Evolutionary conservation across 2,888 invertebrate species (phyloP), one percentile per base, ranked within the genome.

Genomic region (Amphipoea oculea): DNA sequence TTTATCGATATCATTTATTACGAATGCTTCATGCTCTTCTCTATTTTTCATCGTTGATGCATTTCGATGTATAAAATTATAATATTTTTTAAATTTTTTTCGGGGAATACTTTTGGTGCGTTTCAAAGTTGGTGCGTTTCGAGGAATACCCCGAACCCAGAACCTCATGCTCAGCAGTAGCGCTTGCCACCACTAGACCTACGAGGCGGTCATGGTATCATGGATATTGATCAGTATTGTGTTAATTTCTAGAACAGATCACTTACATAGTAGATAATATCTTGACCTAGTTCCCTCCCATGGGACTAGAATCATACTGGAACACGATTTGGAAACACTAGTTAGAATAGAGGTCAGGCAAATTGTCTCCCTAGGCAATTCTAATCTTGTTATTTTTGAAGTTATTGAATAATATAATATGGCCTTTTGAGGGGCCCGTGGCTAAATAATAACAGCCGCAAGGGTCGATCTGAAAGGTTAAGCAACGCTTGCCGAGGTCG

Each of bases 281-380:
- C 20, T 71, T 74, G 74, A 23, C 17, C 62, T 11, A 48, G 6
- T 63, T 63, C 0, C 29, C 4, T 5, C 80, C 62, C 75, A 29
- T 1, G 80, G 45, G 80, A 68, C 23, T 48, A 11, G 20, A 75
- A 68, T 80, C 62, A 63, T 57, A 63, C 29, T 14, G 9, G 29
- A 68, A 29, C 45, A 40, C 48, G 79, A 57, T 66, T 79, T 60
- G 40, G 48, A 29, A 68, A 48, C 54, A 11, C 4, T 60, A 20
- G 40, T 14, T 40, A 17, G 40, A 79, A 36, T 40, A 68, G 36
- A 12, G 67, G 67, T 62, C 54, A 80, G 80, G 29, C 48, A 9
- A 36, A 51, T 1, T 17, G 42, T 3, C 0, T 74, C 80, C 62
- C 68, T 57, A 40, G 54, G 2, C 14, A 45, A 63, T 40, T 45